Conservation (phyloP, 2,888 invertebrate species). For the Ctenicera cuprea region DNA sequence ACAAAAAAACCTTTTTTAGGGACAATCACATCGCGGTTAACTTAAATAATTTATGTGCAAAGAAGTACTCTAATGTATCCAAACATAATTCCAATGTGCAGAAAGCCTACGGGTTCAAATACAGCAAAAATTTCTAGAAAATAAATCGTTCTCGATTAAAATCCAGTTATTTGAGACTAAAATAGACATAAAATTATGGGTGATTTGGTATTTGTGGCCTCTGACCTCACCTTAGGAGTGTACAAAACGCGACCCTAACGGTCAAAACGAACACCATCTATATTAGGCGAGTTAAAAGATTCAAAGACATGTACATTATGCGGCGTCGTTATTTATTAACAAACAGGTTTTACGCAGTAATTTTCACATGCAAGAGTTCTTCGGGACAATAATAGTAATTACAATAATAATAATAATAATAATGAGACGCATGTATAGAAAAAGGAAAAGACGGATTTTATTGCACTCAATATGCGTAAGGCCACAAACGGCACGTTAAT, state of each 20-base stretch:
- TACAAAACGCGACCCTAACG: constrained; percentile 19
- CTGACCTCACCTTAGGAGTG: neutral
- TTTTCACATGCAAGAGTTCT: constrained; percentile 5
- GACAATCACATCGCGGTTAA: too few species aligned
- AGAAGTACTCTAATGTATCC: too few species aligned
- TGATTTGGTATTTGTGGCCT: neutral
- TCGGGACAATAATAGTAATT: constrained; percentile 6
- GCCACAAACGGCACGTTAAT: constrained; percentile 41
- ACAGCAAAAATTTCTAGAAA: too few species aligned
- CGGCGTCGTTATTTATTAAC: constrained; percentile 27
- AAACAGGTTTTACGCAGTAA: constrained; percentile 17
- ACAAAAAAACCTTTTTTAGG: too few species aligned
- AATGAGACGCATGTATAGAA: constrained; percentile 20
- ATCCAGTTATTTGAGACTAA: neutral
- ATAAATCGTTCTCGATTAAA: too few species aligned
- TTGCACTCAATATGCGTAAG: constrained; percentile 40
- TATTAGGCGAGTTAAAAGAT: constrained; percentile 18
- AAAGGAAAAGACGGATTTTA: constrained; percentile 7
- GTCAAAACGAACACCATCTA: constrained; percentile 9
- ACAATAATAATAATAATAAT: constrained; percentile 2
- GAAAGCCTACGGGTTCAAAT: too few species aligned
- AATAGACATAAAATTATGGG: constrained; percentile 4
- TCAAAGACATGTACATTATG: constrained; percentile 5
- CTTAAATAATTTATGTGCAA: too few species aligned
- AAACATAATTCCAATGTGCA: too few species aligned